phyloP scores from a whole-genome alignment of 2,797 vertebrate species.

The Microctenopoma stevenorrisi region DNA sequence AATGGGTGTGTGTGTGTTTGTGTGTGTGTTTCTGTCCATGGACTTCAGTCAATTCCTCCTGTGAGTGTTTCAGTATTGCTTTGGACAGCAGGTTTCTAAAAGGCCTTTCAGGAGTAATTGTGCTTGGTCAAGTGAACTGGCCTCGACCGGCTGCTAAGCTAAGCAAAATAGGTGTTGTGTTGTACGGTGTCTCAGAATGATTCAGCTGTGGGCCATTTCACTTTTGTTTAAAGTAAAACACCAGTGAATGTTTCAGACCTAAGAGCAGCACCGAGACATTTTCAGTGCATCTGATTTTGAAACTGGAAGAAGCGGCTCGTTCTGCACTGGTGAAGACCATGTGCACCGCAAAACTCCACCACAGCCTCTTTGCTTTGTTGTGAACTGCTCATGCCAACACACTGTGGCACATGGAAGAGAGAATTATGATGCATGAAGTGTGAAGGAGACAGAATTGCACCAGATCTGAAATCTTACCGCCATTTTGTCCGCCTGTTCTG shows the following conservation, averaged over 20 bases:
- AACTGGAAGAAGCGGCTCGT: constrained; percentile 19
- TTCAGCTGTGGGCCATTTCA: constrained; percentile 40
- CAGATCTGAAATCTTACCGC: constrained; percentile 83
- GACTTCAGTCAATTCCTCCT: constrained; percentile 78
- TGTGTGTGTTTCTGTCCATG: constrained; percentile 36
- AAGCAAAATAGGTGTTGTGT: constrained; percentile 79
- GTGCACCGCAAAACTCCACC: constrained; percentile 16
- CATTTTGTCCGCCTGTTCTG: constrained; percentile 98
- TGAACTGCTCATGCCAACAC: constrained; percentile 9
- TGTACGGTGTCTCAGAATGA: constrained; percentile 53
- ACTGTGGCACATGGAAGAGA: background rate
- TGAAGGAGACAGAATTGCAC: background rate
- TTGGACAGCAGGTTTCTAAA: constrained; percentile 83
- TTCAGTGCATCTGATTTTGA: constrained; percentile 29
- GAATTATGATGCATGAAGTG: background rate
- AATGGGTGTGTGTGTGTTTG: constrained; percentile 49
- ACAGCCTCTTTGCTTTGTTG: constrained; percentile 21
- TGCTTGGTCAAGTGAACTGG: constrained; percentile 84
- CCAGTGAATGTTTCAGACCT: constrained; percentile 42
- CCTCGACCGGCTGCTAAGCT: constrained; percentile 74
- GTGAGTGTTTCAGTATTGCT: constrained; percentile 82
- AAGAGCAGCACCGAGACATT: constrained; percentile 28
- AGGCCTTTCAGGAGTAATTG: constrained; percentile 83
- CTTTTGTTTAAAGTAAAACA: constrained; percentile 35
- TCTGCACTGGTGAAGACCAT: constrained; percentile 29